phyloP scores from a whole-genome alignment of 1,140 invertebrate species.

The Atta cephalotes region DNA sequence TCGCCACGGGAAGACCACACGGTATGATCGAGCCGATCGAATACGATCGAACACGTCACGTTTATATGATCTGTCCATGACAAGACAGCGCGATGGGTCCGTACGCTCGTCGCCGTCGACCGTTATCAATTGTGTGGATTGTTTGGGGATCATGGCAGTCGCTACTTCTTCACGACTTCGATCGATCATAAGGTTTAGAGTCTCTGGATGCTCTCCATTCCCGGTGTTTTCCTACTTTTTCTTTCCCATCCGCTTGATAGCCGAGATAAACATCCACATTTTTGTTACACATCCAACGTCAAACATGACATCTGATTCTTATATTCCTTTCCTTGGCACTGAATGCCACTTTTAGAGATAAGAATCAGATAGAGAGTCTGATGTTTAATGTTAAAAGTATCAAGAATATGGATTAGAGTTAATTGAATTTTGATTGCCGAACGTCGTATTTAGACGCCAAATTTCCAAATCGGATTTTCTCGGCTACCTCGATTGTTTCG shows the following conservation, averaged over 20 bases:
- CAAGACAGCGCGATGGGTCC: conserved; percentile 78
- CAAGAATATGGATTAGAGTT: background rate
- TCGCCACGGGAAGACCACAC: conserved; percentile 67
- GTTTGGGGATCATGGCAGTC: conserved; percentile 58
- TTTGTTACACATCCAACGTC: background rate
- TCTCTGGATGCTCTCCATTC: conserved; percentile 45
- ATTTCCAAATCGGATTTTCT: conserved; percentile 28
- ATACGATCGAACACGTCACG: background rate
- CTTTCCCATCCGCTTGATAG: conserved; percentile 36
- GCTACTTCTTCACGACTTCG: conserved; percentile 66
- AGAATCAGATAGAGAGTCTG: background rate
- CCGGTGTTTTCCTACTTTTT: background rate
- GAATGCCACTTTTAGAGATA: background rate
- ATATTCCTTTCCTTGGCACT: background rate
- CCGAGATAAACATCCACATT: conserved; percentile 17
- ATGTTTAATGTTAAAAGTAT: background rate
- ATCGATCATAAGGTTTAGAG: conserved; percentile 67
- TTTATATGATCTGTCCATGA: conserved; percentile 68
- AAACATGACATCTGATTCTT: background rate
- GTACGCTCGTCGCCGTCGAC: conserved; percentile 66
- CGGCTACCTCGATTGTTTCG: conserved; percentile 56
- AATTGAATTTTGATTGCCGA: conserved; percentile 32
- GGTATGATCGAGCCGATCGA: conserved; percentile 29
- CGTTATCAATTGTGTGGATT: conserved; percentile 49
- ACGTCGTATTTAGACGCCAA: conserved; percentile 39